Evolutionary conservation across 2,797 vertebrate genomes (phyloP).

Genomic region (Rhadinocentrus ornatus): DNA sequence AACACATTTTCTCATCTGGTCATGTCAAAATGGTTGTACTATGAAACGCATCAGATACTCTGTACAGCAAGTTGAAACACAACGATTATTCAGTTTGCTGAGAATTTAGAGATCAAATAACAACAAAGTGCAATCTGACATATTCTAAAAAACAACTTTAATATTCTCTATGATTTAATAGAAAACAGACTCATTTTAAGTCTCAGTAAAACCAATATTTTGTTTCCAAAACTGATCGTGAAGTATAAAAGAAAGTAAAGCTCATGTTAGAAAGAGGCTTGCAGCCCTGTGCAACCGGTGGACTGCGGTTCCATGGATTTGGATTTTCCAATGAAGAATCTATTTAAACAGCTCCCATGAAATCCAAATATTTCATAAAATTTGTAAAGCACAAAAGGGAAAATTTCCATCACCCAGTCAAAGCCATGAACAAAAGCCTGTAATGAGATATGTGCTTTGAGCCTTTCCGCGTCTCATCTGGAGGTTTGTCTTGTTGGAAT

Average conservation of each 20-base stretch:
- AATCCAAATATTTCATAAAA: slow-evolving; percentile 38
- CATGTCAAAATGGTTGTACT: no score
- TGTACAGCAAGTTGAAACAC: no score
- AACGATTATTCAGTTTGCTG: no score
- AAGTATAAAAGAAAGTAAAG: not conserved
- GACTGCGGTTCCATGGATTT: slow-evolving; percentile 3
- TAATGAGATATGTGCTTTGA: slow-evolving; percentile 74
- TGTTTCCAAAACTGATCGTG: no score
- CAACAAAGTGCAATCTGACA: no score
- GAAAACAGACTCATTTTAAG: not conserved
- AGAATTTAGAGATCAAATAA: no score
- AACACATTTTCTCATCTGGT: no score
- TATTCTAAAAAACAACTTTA: no score
- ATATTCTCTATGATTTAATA: not conserved
- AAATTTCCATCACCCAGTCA: slow-evolving; percentile 36
- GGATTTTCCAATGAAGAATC: slow-evolving; percentile 20
- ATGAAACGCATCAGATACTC: no score
- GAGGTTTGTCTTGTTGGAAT: slow-evolving; percentile 57
- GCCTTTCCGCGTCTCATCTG: slow-evolving; percentile 46
- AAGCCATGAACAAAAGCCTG: slow-evolving; percentile 67
- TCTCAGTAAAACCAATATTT: not conserved
- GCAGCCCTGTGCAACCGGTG: slow-evolving; percentile 11
- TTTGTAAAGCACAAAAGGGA: slow-evolving; percentile 20
- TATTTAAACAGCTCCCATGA: slow-evolving; percentile 33
- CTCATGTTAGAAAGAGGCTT: not conserved